Conservation (phyloP, 2,888 invertebrate species). For the Drosophila macrospina region DNA sequence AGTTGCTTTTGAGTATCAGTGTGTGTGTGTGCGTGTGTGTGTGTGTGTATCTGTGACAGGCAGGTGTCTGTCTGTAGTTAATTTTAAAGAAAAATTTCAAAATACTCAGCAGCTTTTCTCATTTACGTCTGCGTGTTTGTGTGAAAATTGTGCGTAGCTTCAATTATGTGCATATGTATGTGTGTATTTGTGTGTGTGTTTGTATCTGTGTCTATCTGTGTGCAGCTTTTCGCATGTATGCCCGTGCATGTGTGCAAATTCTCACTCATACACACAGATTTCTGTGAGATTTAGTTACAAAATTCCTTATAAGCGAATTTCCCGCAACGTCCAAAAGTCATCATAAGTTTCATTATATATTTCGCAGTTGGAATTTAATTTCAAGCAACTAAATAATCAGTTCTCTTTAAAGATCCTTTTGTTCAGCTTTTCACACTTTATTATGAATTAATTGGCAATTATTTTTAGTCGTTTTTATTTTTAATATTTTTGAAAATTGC, state of each 20-base stretch:
- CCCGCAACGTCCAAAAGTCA: slow-evolving; percentile 50
- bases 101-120: slow-evolving; percentile 33
- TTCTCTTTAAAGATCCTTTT: slow-evolving; percentile 3
- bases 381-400: background rate
- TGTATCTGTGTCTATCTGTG: slow-evolving; percentile 5
- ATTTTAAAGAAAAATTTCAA: slow-evolving; percentile 68
- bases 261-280: slow-evolving; percentile 51
- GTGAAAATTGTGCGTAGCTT: slow-evolving; percentile 69
- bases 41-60: slow-evolving; percentile 45
- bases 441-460: slow-evolving; percentile 9
- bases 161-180: slow-evolving; percentile 36
- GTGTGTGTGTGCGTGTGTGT: slow-evolving; percentile 18
- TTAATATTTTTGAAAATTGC: slow-evolving; percentile 22
- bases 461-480: slow-evolving; percentile 19
- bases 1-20: slow-evolving; percentile 33
- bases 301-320: slow-evolving; percentile 84
- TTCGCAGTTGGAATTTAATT: slow-evolving; percentile 12
- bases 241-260: slow-evolving; percentile 53
- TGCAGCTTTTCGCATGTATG: too few relatives aligned
- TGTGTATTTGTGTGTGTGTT: slow-evolving; percentile 31
- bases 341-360: slow-evolving; percentile 48
- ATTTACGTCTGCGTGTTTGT: slow-evolving; percentile 33
- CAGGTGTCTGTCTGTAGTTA: slow-evolving; percentile 81
- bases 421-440: slow-evolving; percentile 41
- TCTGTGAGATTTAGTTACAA: slow-evolving; percentile 84